Evolutionary conservation across 2,888 invertebrate genomes (phyloP).

Genomic region (Yponomeuta cagnagella): DNA sequence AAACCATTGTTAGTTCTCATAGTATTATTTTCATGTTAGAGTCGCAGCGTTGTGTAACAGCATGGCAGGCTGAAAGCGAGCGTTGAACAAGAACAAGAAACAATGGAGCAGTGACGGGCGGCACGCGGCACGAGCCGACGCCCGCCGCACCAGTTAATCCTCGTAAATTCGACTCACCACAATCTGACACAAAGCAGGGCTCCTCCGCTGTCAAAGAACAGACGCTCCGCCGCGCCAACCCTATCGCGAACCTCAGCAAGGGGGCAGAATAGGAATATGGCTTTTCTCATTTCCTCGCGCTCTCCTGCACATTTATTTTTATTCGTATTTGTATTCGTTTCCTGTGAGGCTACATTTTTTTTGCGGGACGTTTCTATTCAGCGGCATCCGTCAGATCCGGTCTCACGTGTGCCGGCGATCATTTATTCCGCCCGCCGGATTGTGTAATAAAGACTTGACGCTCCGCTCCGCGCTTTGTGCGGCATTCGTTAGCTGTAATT

Average conservation of each 20-base stretch:
- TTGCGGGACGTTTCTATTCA: slow-evolving; percentile 54
- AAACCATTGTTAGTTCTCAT: not conserved
- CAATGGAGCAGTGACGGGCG: not conserved
- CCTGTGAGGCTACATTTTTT: slow-evolving; percentile 63
- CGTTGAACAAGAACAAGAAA: slow-evolving; percentile 17
- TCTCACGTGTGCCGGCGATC: slow-evolving; percentile 21
- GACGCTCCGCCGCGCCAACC: slow-evolving; percentile 21
- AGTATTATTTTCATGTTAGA: not conserved
- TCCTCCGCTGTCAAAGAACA: slow-evolving; percentile 19
- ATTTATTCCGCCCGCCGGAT: slow-evolving; percentile 20
- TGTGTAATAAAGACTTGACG: slow-evolving; percentile 23
- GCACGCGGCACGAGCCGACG: not conserved
- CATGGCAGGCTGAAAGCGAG: not conserved
- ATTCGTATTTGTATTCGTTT: slow-evolving; percentile 71
- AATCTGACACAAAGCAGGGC: slow-evolving; percentile 54
- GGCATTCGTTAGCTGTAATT: slow-evolving; percentile 19
- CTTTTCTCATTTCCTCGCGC: slow-evolving; percentile 61
- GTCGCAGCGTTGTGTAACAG: not conserved
- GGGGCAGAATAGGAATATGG: slow-evolving; percentile 53
- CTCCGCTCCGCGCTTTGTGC: slow-evolving; percentile 17
- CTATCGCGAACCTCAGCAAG: slow-evolving; percentile 21
- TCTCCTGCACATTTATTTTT: slow-evolving; percentile 63
- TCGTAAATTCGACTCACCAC: slow-evolving; percentile 39
- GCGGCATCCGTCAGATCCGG: slow-evolving; percentile 22
- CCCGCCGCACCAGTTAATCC: slow-evolving; percentile 49